Evolutionary conservation across 2,888 invertebrate species (phyloP).

Genomic region (Drymonia ruficornis): DNA sequence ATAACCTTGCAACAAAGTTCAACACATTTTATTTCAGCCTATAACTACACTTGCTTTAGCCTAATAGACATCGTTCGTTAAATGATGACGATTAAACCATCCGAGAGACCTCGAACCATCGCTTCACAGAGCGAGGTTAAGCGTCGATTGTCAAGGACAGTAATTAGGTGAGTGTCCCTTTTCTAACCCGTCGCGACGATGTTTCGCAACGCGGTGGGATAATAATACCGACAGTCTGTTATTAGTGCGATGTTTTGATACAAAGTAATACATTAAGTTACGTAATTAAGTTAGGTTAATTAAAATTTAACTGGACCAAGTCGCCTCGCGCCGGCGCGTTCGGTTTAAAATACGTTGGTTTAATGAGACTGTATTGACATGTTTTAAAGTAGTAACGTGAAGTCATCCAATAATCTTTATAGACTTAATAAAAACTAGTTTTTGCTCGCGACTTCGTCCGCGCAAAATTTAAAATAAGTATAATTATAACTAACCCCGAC

Average conservation of each 20-base stretch:
- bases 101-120: not conserved
- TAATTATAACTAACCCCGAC: too few species aligned
- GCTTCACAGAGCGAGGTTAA: conserved; percentile 7
- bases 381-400: too few species aligned
- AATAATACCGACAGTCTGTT: not conserved
- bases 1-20: too few species aligned
- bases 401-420: too few species aligned
- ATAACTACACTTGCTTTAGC: too few species aligned
- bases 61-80: not conserved
- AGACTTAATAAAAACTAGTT: too few species aligned
- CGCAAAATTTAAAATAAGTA: too few species aligned
- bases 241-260: conserved; percentile 2
- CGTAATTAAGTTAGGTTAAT: not conserved
- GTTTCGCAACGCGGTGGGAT: not conserved
- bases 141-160: conserved; percentile 6
- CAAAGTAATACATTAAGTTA: too few species aligned
- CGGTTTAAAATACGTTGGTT: not conserved
- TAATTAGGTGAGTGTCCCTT: conserved; percentile 6
- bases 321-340: not conserved
- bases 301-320: not conserved
- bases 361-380: not conserved
- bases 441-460: too few species aligned
- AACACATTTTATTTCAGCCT: too few species aligned
- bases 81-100: not conserved
- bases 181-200: not conserved